phyloP scores from a whole-genome alignment of 2,113 vertebrate species.

The Chaetura pelagica region DNA sequence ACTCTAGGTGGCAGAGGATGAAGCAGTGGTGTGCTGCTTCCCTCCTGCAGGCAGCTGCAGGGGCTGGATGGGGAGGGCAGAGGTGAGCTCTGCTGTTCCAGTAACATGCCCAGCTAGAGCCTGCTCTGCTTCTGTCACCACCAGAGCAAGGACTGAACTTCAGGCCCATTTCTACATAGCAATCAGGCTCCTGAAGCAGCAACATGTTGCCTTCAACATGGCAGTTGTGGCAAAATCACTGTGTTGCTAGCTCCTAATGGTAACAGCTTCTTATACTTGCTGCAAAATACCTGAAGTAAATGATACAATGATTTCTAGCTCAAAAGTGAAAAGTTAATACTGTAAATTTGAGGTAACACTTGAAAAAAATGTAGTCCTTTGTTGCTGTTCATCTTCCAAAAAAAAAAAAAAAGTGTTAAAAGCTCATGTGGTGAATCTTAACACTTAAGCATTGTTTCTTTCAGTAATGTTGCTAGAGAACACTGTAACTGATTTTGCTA shows the following conservation, averaged over 20 bases:
- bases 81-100: background rate
- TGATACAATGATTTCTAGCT: background rate
- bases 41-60: background rate
- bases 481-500: background rate
- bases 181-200: background rate
- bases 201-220: background rate
- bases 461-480: background rate
- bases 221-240: background rate
- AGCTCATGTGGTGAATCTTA: fast-evolving
- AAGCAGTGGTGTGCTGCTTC: background rate
- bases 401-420: background rate
- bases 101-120: background rate
- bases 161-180: fast-evolving
- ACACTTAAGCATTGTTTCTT: background rate
- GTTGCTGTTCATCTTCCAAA: background rate
- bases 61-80: background rate
- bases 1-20: background rate
- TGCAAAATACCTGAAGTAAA: background rate
- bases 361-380: background rate
- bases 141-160: background rate
- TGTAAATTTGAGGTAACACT: too few species aligned
- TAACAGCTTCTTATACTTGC: background rate
- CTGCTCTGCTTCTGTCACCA: background rate
- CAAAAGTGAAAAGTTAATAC: background rate
- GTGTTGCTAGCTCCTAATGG: background rate